Percentiles rank a stretch among this genome's conserved stretches.
These are phyloP conservation scores for Lithophane ornitopus DNA, from an alignment of 2,888 invertebrate genomes.

Conservation along the genomic window DNA sequence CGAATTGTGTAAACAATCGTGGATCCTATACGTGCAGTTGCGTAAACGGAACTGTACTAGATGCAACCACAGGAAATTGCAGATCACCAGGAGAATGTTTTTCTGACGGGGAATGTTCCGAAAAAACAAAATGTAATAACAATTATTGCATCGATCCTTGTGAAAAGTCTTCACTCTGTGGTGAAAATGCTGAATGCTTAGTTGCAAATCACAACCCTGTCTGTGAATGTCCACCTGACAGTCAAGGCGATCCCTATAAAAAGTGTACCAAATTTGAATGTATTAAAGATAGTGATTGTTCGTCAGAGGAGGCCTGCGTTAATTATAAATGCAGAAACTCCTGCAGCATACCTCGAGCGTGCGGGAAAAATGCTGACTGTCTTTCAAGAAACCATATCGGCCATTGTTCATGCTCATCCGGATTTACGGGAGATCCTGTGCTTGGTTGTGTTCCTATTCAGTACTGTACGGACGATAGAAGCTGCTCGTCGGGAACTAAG, in stretches of 20 bases:
- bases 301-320: constrained; percentile 93
- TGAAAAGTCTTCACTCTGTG: constrained; percentile 92
- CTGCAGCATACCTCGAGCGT: constrained; percentile 95
- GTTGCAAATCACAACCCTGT: constrained; percentile 92
- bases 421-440: constrained; percentile 96
- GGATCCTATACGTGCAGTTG: constrained; percentile 95
- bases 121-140: constrained; percentile 93
- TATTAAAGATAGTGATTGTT: constrained; percentile 94
- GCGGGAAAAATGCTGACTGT: constrained; percentile 95
- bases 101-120: constrained; percentile 94
- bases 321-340: constrained; percentile 95
- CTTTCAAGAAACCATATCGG: constrained; percentile 94
- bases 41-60: constrained; percentile 94
- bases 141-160: constrained; percentile 95
- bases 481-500: constrained; percentile 96
- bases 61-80: constrained; percentile 93
- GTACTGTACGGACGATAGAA: constrained; percentile 94
- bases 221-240: constrained; percentile 94
- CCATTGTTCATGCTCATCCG: constrained; percentile 95
- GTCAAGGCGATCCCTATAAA: constrained; percentile 94
- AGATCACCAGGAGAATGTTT: constrained; percentile 96
- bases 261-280: constrained; percentile 95
- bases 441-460: constrained; percentile 96
- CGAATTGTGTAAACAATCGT: constrained; percentile 94
- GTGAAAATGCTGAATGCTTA: constrained; percentile 94